Base-by-base conservation (phyloP, 1,140 invertebrate species). In the Lysiphlebus fabarum region DNA sequence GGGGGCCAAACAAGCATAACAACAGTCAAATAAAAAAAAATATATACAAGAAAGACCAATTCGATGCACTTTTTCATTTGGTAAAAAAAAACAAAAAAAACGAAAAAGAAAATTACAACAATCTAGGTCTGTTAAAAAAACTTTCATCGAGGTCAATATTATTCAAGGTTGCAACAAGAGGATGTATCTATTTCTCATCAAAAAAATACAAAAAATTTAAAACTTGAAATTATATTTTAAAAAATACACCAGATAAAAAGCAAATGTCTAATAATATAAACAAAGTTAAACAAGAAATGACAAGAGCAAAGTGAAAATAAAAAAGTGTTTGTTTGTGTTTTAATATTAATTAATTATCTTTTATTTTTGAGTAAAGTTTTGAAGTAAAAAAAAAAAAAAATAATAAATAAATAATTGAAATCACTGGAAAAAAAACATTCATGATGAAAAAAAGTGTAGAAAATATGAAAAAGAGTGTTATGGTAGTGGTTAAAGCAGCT, bases 401-500 rank as follows among this genome's bases (percentile, higher is more conserved):
- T 10, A 54, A 55, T 8, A 8, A 4, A 9, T 11, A 51, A 51
- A 12, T 43, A 11, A 5, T 2, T 6, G 5, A 8, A n/a, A 6
- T 9, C 44, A 8, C 12, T 12, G 6, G 9, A 7, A 4, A 26
- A 17, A 17, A 40, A 38, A 49, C 56, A 48, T 55, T 42, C 60
- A 70, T 34, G 53, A 76, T 75, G 69, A 64, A 69, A 47, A 56
- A 60, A 55, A 63, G 62, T 60, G 67, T 44, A 34, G 65, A 56
- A 63, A 72, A 61, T 53, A 64, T 69, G 65, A 71, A 65, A 61
- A 67, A 56, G 65, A 64, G 62, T 66, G 66, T 64, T 56, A 68
- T 72, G 71, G 60, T 70, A 64, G 49, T 78, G 53, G 67, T 76
- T 59, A 75, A 70, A 65, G 70, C 74, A 77, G 74, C 74, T 76